A percentile compares a stretch with the other conserved stretches of the same genome.
Evolutionary conservation across 2,888 invertebrate species (phyloP).

Genomic region (Heliconius hortense): DNA sequence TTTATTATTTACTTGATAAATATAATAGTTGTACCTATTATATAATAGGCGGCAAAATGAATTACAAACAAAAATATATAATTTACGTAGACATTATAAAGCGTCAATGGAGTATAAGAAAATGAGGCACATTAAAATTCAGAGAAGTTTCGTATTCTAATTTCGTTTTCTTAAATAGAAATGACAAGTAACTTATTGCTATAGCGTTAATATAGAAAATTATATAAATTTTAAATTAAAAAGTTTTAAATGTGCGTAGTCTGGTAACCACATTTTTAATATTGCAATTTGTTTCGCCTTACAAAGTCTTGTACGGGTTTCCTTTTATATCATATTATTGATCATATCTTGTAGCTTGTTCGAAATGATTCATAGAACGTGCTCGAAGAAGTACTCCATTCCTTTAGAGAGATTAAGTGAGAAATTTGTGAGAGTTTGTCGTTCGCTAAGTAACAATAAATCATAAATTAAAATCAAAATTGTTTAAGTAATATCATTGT

Average conservation of each 20-base stretch:
- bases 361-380: conserved; percentile 36
- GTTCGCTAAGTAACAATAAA: conserved; percentile 15
- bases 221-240: conserved; percentile 7
- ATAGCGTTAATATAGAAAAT: not conserved
- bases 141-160: not conserved
- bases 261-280: conserved; percentile 23
- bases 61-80: not conserved
- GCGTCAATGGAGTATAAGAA: not conserved
- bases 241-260: conserved; percentile 2
- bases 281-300: conserved; percentile 39
- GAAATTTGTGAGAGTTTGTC: conserved; percentile 29
- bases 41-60: not conserved
- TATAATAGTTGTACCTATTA: too few relatives aligned
- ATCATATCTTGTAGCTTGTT: conserved; percentile 38
- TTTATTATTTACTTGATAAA: too few relatives aligned
- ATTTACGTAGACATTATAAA: not conserved
- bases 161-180: not conserved
- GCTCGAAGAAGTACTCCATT: conserved; percentile 28
- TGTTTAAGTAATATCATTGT: not conserved
- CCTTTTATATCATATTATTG: conserved; percentile 38
- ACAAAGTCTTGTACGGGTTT: conserved; percentile 34
- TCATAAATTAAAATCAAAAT: not conserved
- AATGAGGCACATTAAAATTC: not conserved
- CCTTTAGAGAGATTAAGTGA: conserved; percentile 27
- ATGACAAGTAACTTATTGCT: not conserved